A percentile compares a stretch with the other conserved stretches of the same genome.
Conservation (phyloP, 2,888 invertebrate species). For the Panzeria rudis region DNA sequence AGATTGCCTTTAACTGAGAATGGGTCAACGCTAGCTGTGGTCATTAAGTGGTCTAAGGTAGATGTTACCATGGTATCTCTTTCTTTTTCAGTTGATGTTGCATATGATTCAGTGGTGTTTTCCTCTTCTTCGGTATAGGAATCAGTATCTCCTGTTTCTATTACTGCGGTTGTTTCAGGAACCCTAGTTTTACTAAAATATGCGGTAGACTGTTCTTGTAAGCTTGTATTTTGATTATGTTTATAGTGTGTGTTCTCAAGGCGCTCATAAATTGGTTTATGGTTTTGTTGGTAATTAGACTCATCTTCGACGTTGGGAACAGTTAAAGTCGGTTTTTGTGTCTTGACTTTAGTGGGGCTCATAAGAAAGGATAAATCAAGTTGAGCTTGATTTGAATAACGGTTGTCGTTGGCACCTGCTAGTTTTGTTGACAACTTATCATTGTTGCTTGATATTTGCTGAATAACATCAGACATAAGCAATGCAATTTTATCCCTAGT, state of each 20-base stretch:
- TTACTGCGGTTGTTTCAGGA: constrained; percentile 7
- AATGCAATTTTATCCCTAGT: constrained; percentile 81
- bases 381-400: constrained; percentile 80
- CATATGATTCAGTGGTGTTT: not conserved
- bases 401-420: constrained; percentile 73
- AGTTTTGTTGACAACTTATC: constrained; percentile 2
- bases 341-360: constrained; percentile 43
- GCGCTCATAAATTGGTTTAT: constrained; percentile 36
- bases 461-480: constrained; percentile 82
- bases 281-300: not conserved
- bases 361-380: constrained; percentile 79
- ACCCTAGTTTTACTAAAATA: not conserved
- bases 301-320: not conserved
- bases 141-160: not conserved
- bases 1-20: constrained; percentile 1
- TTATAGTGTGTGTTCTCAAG: not conserved
- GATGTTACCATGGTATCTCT: not conserved
- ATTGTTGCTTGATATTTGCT: constrained; percentile 78
- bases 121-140: not conserved
- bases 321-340: not conserved
- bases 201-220: not conserved
- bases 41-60: not conserved
- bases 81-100: constrained; percentile 10
- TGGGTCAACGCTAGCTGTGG: not conserved
- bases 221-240: not conserved